A percentile compares a stretch with the other conserved stretches of the same genome.
These are phyloP conservation scores for Silurus asotus DNA, from an alignment of 2,113 vertebrate genomes.

Conservation along the genomic window DNA sequence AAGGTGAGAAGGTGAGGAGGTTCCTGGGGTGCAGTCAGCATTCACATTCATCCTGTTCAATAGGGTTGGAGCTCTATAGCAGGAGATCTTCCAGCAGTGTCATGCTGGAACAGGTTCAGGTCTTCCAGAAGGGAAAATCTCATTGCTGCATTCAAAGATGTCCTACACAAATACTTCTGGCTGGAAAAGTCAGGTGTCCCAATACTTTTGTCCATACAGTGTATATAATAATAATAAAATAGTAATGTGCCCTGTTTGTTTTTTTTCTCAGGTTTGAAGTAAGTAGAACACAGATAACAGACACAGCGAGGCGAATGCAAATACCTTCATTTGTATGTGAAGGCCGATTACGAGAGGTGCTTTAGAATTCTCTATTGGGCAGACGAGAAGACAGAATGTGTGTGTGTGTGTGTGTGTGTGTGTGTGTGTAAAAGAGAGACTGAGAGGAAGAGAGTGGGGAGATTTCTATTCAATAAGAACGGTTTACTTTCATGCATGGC, in stretches of 20 bases:
- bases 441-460: neutral
- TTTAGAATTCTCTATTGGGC: conserved; percentile 9
- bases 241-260: conserved; percentile 39
- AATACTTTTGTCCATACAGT: neutral
- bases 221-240: neutral
- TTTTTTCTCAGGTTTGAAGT: conserved; percentile 22
- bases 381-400: neutral
- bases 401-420: neutral
- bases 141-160: too few relatives aligned
- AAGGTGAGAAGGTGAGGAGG: too few relatives aligned
- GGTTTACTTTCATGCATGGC: conserved; percentile 15
- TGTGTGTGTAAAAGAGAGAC: neutral
- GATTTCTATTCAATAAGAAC: conserved; percentile 18
- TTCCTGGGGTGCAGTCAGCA: too few relatives aligned
- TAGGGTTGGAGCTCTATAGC: too few relatives aligned
- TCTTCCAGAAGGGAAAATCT: too few relatives aligned
- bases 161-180: too few relatives aligned
- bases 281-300: conserved; percentile 38
- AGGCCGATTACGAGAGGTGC: conserved; percentile 17
- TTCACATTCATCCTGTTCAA: too few relatives aligned
- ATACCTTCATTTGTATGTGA: conserved; percentile 36
- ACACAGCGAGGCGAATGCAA: conserved; percentile 20
- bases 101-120: too few relatives aligned
- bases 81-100: too few relatives aligned
- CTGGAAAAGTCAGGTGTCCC: too few relatives aligned